Base-by-base conservation (phyloP, 1,140 invertebrate species). In the Lepidurus apus region DNA sequence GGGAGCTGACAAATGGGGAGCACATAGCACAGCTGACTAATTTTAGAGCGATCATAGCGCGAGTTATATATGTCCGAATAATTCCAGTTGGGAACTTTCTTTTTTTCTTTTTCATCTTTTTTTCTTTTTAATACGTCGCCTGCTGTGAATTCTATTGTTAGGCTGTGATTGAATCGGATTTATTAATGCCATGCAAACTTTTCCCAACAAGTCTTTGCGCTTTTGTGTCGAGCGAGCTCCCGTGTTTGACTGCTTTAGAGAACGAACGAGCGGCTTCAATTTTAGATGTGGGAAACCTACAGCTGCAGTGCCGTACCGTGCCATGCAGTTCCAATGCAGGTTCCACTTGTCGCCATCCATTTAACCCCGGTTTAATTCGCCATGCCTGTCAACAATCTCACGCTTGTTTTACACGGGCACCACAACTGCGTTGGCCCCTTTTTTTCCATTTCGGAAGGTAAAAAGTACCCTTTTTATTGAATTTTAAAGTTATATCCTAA, bases 321-420 rank as follows among this genome's bases (percentile, higher is more conserved):
- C 53, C 53, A 65, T 65, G 53, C 53, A 65, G 53, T 13, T 65
- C 21, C 53, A 13, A 65, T 65, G 53, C 53, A 65, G 53, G 53
- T 65, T 65, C 53, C 53, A 65, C 53, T 65, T 65, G 53, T 65
- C 53, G 53, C 53, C 53, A 65, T 65, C 53, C 53, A 21, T 65
- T 65, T 65, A 65, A 65, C 53, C 53, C 53, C 53, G 13, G 53
- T 7, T 65, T 65, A 65, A 65, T 65, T 65, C 53, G 53, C 53
- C 53, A 65, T 65, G 53, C 53, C 53, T 65, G 53, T 65, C 53
- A 65, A 65, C 53, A 65, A 65, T 65, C 53, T 65, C 53, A 65
- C 53, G 53, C 53, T 65, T 65, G 53, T 65, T 65, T 65, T 65
- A 65, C 53, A 65, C n/a, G 53, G 21, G 53, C 53, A 13, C 53